A percentile compares a stretch with the other conserved stretches of the same genome.
Evolutionary conservation across 1,140 invertebrate species (phyloP).

Genomic region (Melitaea cinxia): DNA sequence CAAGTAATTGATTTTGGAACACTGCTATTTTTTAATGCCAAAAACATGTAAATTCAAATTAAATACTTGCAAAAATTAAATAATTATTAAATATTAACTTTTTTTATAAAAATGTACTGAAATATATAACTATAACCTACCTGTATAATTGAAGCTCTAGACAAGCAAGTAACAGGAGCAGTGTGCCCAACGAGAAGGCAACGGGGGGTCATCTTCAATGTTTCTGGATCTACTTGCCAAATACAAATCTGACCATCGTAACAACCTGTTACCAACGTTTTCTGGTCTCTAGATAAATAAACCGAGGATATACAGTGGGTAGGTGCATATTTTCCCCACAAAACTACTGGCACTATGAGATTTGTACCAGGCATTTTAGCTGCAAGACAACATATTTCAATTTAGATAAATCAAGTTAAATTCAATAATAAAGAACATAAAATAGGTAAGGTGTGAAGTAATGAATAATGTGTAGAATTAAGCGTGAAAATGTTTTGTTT

Average conservation of each 20-base stretch:
- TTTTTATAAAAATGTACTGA: too few species aligned
- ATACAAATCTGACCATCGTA: constrained; percentile 99
- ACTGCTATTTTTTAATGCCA: too few species aligned
- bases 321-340: constrained; percentile 98
- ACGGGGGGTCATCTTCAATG: constrained; percentile 95
- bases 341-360: constrained; percentile 96
- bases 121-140: constrained; percentile 54
- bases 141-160: constrained; percentile 88
- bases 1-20: too few species aligned
- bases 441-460: constrained; percentile 11
- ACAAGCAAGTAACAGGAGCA: constrained; percentile 95
- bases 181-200: constrained; percentile 98
- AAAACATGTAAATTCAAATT: too few species aligned
- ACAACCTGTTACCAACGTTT: constrained; percentile 96
- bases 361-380: constrained; percentile 91
- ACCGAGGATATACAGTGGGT: constrained; percentile 98
- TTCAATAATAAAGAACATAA: constrained; percentile 1
- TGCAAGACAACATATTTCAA: constrained; percentile 32
- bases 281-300: constrained; percentile 94
- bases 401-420: constrained; percentile 10
- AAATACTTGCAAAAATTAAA: too few species aligned
- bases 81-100: too few species aligned
- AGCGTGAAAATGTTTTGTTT: constrained; percentile 58
- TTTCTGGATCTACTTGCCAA: constrained; percentile 94
- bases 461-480: constrained; percentile 28